A percentile compares a stretch with the other conserved stretches of the same genome.
Conservation (phyloP, 2,797 vertebrate genomes). For the Benthosema pterotum region DNA sequence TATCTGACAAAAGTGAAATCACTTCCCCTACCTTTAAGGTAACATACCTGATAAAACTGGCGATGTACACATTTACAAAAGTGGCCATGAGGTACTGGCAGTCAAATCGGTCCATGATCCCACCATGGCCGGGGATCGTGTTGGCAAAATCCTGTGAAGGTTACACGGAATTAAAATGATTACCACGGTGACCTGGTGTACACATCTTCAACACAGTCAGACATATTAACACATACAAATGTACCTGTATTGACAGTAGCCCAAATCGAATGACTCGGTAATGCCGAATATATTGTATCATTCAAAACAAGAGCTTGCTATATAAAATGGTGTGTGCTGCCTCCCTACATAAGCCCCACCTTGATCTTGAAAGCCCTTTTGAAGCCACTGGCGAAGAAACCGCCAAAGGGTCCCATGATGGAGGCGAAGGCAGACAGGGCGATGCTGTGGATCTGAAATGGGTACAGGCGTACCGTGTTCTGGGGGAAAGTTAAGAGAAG, state of each 20-base stretch:
- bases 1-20: too few relatives aligned
- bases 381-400: slow-evolving; percentile 98
- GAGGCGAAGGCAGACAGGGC: slow-evolving; percentile 95
- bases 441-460: slow-evolving; percentile 99
- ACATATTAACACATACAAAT: too few relatives aligned
- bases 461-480: slow-evolving; percentile 92
- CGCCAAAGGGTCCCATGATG: slow-evolving; percentile 94
- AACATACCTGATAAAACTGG: slow-evolving; percentile 96
- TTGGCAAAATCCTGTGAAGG: slow-evolving; percentile 92
- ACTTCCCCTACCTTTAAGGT: too few relatives aligned
- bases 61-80: slow-evolving; percentile 98
- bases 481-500: slow-evolving; percentile 66
- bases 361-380: slow-evolving; percentile 99
- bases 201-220: not conserved
- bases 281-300: too few relatives aligned
- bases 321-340: too few relatives aligned
- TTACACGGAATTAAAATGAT: not conserved
- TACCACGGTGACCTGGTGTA: not conserved
- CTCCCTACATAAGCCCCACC: slow-evolving; percentile 70
- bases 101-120: slow-evolving; percentile 99
- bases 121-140: slow-evolving; percentile 96
- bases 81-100: slow-evolving; percentile 99
- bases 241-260: too few relatives aligned
- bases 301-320: too few relatives aligned
- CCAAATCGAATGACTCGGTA: too few relatives aligned